Conservation (phyloP, 37 sponge, comb jelly and placozoan species). For the Dysidea cf. avara region DNA sequence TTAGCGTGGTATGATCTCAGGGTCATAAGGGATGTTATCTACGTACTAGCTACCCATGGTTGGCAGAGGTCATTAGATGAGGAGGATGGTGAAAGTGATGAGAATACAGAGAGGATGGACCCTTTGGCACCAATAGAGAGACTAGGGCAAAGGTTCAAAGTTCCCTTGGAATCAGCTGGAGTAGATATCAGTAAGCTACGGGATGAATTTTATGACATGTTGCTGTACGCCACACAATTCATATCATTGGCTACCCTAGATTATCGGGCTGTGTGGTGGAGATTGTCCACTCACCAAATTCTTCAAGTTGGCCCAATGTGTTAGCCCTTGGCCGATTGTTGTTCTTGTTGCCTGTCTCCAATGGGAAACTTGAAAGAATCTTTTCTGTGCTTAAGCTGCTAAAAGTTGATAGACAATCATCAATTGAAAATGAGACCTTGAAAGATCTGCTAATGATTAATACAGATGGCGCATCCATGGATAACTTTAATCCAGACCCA, state of each 20-base stretch:
- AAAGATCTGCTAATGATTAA: constrained; percentile 24
- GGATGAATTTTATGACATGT: constrained; percentile 50
- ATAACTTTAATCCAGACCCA: constrained; percentile 8
- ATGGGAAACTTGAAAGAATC: constrained; percentile 52
- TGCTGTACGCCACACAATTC: constrained; percentile 42
- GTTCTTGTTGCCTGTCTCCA: constrained; percentile 49
- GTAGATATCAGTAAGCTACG: constrained; percentile 32
- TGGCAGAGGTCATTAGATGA: constrained; percentile 61
- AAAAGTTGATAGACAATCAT: constrained; percentile 28
- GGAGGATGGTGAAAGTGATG: constrained; percentile 7
- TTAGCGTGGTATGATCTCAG: constrained; percentile 67
- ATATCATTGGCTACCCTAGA: constrained; percentile 38
- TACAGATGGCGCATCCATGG: not conserved
- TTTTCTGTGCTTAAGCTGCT: constrained; percentile 26
- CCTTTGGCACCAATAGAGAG: constrained; percentile 48
- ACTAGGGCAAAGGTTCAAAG: constrained; percentile 30
- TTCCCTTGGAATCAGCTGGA: constrained; percentile 39
- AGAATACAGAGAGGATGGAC: not conserved
- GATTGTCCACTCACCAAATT: constrained; percentile 54
- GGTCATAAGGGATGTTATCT: constrained; percentile 61
- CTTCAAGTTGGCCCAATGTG: constrained; percentile 41
- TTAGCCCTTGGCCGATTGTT: constrained; percentile 43
- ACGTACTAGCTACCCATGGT: constrained; percentile 58
- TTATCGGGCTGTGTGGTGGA: constrained; percentile 65
- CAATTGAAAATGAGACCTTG: constrained; percentile 19